Conservation (phyloP, 2,113 vertebrate genomes). For the Halichoeres trimaculatus region DNA sequence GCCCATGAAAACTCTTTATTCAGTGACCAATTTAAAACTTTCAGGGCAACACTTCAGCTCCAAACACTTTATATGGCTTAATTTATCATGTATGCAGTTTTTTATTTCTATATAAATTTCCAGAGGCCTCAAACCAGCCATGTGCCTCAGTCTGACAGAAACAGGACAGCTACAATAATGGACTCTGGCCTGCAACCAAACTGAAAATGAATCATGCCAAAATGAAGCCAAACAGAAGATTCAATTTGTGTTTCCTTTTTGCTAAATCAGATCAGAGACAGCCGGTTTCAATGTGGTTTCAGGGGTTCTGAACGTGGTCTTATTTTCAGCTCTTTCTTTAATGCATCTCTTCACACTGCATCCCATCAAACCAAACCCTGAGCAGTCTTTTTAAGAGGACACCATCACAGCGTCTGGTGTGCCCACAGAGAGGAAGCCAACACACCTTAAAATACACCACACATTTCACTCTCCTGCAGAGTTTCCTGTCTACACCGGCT, state of each 20-base stretch:
- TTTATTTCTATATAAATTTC: background rate
- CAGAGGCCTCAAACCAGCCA: background rate
- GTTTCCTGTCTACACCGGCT: conserved; percentile 34
- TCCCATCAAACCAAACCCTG: background rate
- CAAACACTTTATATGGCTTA: background rate
- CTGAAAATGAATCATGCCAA: conserved; percentile 8
- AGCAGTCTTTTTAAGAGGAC: conserved; percentile 15
- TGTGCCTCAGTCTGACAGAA: conserved; percentile 5
- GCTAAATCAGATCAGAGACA: conserved; percentile 6
- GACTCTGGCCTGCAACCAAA: conserved; percentile 1
- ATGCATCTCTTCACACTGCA: background rate
- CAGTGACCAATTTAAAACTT: background rate
- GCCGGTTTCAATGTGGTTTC: conserved; percentile 7
- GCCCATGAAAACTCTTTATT: too few relatives aligned
- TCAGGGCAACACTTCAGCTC: background rate
- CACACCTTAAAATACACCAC: conserved; percentile 5
- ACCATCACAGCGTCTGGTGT: conserved; percentile 3
- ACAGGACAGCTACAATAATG: background rate
- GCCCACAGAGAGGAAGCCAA: background rate
- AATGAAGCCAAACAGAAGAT: conserved; percentile 8
- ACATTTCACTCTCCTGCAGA: conserved; percentile 16
- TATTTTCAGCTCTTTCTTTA: background rate
- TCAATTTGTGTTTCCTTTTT: background rate
- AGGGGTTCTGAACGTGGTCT: background rate
- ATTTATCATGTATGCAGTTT: background rate